A percentile compares a stretch with the other conserved stretches of the same genome.
These are phyloP conservation scores for Hyposoter didymator DNA, from an alignment of 2,888 invertebrate species.

Conservation along the genomic window DNA sequence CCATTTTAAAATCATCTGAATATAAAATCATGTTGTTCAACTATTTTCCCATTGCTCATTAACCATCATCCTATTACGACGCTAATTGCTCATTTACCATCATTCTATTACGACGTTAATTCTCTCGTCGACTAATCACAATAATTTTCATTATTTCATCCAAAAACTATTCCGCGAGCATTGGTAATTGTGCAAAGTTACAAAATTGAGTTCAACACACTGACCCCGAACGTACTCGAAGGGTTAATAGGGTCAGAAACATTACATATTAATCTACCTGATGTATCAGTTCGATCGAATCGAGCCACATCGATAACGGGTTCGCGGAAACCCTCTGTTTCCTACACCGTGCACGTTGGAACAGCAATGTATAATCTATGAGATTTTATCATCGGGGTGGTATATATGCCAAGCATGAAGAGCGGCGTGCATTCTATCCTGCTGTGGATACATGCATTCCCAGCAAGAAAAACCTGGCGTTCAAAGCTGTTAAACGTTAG, in stretches of 20 bases:
- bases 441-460: neutral
- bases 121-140: too few relatives aligned
- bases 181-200: neutral
- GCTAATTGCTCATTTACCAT: neutral
- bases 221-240: neutral
- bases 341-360: neutral
- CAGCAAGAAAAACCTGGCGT: too few relatives aligned
- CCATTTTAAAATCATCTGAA: too few relatives aligned
- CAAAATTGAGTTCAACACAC: neutral
- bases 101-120: neutral
- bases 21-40: neutral
- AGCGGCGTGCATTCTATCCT: neutral
- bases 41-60: neutral
- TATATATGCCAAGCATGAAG: slow-evolving; percentile 1
- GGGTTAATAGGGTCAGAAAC: slow-evolving; percentile 36
- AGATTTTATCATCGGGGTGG: slow-evolving; percentile 12
- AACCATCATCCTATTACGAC: neutral
- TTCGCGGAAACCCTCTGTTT: slow-evolving; percentile 1
- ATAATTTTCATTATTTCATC: neutral
- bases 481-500: too few relatives aligned
- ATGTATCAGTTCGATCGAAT: slow-evolving; percentile 40
- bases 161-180: neutral
- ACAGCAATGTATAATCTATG: neutral
- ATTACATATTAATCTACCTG: slow-evolving; percentile 51
- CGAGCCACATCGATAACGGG: slow-evolving; percentile 44